Conservation (phyloP, 1,140 invertebrate species). For the Dreissena rostriformis region DNA sequence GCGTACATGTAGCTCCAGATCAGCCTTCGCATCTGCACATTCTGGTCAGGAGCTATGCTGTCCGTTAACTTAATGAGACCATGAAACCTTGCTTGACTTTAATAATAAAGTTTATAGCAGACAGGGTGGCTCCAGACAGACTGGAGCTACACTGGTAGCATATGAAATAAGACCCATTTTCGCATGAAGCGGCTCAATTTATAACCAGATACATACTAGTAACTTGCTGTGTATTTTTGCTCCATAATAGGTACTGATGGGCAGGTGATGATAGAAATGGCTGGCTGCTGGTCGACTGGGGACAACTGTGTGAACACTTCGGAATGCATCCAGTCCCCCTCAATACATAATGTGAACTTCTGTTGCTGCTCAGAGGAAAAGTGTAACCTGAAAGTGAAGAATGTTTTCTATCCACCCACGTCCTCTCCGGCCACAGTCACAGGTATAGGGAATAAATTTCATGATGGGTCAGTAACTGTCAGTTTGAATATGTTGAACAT, state of each 20-base stretch:
- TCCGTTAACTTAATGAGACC: background rate
- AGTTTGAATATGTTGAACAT: no score
- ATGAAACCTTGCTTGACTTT: background rate
- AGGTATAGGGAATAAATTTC: background rate
- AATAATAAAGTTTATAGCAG: background rate
- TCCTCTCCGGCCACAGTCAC: slow-evolving; percentile 22
- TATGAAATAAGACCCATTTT: background rate
- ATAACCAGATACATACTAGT: background rate
- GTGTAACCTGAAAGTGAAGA: slow-evolving; percentile 51
- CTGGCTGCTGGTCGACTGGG: slow-evolving; percentile 43
- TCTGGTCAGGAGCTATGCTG: no score
- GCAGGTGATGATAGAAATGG: slow-evolving; percentile 19
- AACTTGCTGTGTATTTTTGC: background rate
- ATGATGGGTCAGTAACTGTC: no score
- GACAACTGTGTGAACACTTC: slow-evolving; percentile 39
- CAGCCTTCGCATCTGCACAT: background rate
- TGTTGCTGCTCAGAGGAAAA: slow-evolving; percentile 42
- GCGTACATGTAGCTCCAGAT: no score
- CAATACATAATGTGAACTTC: slow-evolving; percentile 41
- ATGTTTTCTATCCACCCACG: slow-evolving; percentile 39
- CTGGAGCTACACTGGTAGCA: background rate
- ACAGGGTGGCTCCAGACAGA: background rate
- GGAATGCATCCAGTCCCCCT: slow-evolving; percentile 45
- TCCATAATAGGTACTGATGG: slow-evolving; percentile 45
- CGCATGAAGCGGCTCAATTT: background rate